Evolutionary conservation across 2,113 vertebrate genomes (phyloP).

Genomic region (Aleadryas rufinucha): DNA sequence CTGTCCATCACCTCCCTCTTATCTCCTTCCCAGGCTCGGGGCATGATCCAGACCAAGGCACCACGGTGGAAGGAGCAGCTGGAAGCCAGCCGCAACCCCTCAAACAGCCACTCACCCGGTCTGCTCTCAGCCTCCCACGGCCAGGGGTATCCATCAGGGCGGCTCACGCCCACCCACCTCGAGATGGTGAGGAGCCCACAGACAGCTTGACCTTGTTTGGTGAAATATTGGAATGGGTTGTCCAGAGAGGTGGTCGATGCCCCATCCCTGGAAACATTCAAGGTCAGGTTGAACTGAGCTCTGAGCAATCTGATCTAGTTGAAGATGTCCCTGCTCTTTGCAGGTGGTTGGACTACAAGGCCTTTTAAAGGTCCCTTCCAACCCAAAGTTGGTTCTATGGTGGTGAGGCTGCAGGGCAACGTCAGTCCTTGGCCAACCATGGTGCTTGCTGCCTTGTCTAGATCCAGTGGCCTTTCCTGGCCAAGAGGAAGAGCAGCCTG

Average conservation of each 20-base stretch:
- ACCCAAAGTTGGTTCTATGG: background rate
- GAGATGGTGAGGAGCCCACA: conserved; percentile 70
- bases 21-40: conserved; percentile 60
- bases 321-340: background rate
- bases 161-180: conserved; percentile 58
- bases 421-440: background rate
- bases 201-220: background rate
- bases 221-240: background rate
- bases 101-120: conserved; percentile 53
- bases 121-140: conserved; percentile 32
- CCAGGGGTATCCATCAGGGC: conserved; percentile 62
- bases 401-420: background rate
- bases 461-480: background rate
- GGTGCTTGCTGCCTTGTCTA: background rate
- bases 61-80: conserved; percentile 76
- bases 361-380: background rate
- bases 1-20: background rate
- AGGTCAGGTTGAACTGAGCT: background rate
- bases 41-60: conserved; percentile 68
- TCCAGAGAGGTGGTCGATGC: background rate
- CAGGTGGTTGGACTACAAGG: background rate
- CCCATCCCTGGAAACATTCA: background rate
- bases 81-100: conserved; percentile 70
- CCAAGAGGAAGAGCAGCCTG: background rate
- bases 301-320: background rate